Percentiles rank a stretch among this genome's conserved stretches.
Conservation (phyloP, 1,140 invertebrate species). For the Protaetia brevitarsis region DNA sequence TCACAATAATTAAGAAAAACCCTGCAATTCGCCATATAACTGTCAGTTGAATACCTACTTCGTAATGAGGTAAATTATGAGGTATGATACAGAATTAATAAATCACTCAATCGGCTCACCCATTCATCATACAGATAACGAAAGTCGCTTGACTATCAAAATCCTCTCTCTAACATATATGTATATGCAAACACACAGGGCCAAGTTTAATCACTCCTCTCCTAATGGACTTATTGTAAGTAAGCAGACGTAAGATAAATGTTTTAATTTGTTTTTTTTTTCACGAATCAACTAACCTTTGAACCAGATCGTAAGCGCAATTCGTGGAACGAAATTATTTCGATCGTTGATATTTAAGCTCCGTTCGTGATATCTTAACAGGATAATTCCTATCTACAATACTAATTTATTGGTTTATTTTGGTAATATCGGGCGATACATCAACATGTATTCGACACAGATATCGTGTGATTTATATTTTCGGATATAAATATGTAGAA, state of each 20-base stretch:
- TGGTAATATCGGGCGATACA: not conserved
- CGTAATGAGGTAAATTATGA: not conserved
- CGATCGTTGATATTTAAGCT: not conserved
- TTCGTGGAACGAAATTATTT: not conserved
- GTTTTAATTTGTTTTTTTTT: not conserved
- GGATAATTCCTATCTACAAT: not conserved
- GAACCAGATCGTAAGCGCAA: too few relatives aligned
- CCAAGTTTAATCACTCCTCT: too few relatives aligned
- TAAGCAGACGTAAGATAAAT: constrained; percentile 3
- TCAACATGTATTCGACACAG: not conserved
- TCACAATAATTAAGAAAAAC: too few relatives aligned
- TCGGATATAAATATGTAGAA: not conserved
- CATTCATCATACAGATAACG: not conserved
- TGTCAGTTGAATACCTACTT: too few relatives aligned
- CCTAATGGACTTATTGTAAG: not conserved
- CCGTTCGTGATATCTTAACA: not conserved
- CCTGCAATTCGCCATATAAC: too few relatives aligned
- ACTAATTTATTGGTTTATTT: constrained; percentile 16
- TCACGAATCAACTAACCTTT: not conserved
- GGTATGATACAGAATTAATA: constrained; percentile 1
- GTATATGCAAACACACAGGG: too few relatives aligned
- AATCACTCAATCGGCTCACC: not conserved
- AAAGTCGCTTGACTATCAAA: not conserved
- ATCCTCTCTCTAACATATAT: too few relatives aligned
- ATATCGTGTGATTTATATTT: not conserved